Base-by-base conservation (phyloP, 2,888 invertebrate genomes). In the Eudemis profundana region DNA sequence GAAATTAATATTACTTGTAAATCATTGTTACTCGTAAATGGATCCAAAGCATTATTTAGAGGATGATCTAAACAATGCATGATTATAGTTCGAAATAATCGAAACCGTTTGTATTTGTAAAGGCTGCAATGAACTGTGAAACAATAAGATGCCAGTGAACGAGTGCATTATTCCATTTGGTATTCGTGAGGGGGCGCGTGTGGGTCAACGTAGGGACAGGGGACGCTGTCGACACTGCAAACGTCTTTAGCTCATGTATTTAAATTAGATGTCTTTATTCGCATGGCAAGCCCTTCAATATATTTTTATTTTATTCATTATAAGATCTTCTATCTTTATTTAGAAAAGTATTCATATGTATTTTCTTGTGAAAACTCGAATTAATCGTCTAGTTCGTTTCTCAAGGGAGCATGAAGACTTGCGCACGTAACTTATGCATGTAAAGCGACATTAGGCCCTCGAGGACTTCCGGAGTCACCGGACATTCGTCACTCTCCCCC, bases 361-460 rank as follows among this genome's bases (percentile, higher is more conserved):
- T 17, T 19, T 8, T 44, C 10, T 19, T 44, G 3, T 19, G 10
- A 19, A 15, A 15, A 3, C 12, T 44, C 17, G 15, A 5, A 10
- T 1, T 10, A 50, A 19, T n/a, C 38, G 14, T 15, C 29, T 10
- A 15, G 38, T 54, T 49, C 19, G 40, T 56, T 29, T 47, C 63
- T 57, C 29, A 10, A n/a, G 57, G 64, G 64, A 50, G 8, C 5
- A 42, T 29, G 7, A 14, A 21, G 14, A 56, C 42, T 29, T 10
- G 14, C 44, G 14, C 33, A 17, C 42, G 50, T 36, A 44, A 46
- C 59, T 53, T 65, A 53, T 65, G 60, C 51, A 65, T 60, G 57
- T 64, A 65, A 59, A 65, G 23, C 64, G 51, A 46, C 59, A 47
- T 53, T 59, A 51, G 46, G 29, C 44, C 51, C 38, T 27, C 53